Evolutionary conservation across 1,140 invertebrate species (phyloP).

Genomic region (Meloidogyne hapla): DNA sequence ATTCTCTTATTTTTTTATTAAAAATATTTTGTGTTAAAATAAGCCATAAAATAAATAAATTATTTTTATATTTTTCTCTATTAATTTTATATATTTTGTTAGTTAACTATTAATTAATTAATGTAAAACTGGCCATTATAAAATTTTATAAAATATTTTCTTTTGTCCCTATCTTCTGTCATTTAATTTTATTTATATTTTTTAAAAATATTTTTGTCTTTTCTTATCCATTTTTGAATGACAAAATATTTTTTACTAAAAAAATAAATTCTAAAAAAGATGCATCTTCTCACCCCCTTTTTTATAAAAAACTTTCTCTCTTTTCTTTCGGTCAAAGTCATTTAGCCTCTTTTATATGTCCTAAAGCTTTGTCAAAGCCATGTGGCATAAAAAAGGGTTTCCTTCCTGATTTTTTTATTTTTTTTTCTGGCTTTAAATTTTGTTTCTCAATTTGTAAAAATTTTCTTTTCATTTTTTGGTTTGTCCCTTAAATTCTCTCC

Average conservation of each 20-base stretch:
- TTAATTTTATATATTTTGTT: not conserved
- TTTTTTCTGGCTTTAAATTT: not conserved
- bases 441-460: not conserved
- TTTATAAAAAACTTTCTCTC: not conserved
- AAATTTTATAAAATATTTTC: no score
- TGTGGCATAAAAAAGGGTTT: not conserved
- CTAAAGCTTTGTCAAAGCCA: not conserved
- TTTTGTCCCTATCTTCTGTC: no score
- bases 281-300: not conserved
- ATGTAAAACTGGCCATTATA: not conserved
- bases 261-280: no score
- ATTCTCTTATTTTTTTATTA: not conserved
- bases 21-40: not conserved
- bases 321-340: not conserved
- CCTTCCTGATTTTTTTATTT: conserved; percentile 2
- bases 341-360: not conserved
- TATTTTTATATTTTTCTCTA: not conserved
- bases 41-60: not conserved
- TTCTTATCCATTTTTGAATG: no score
- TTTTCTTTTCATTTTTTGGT: not conserved
- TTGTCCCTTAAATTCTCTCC: not conserved
- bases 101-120: not conserved
- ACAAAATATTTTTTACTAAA: no score
- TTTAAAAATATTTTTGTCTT: no score
- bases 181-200: no score